These are phyloP conservation scores for Danaus plexippus DNA, from an alignment of 1,140 invertebrate genomes.

Conservation along the genomic window DNA sequence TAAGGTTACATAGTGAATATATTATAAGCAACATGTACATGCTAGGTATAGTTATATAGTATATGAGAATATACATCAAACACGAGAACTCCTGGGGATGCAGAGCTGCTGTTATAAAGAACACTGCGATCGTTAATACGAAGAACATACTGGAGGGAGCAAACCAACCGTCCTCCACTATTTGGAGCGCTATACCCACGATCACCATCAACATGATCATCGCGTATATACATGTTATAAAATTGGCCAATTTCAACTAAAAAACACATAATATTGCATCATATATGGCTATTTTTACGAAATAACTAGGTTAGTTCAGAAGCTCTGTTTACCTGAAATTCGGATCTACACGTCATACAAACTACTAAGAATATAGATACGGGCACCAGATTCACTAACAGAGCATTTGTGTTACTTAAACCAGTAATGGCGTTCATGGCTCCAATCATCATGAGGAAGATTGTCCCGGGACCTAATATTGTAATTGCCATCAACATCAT, in stretches of 20 bases:
- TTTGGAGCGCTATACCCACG: conserved; percentile 87
- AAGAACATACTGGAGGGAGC: conserved; percentile 88
- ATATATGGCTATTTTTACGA: conserved; percentile 10
- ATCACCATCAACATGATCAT: conserved; percentile 95
- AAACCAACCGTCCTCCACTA: conserved; percentile 82
- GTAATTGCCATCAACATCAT: conserved; percentile 89
- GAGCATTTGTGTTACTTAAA: conserved; percentile 87
- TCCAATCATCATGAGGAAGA: conserved; percentile 96
- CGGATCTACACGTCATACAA: conserved; percentile 93
- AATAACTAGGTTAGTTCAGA: not conserved
- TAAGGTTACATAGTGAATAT: conserved; percentile 92
- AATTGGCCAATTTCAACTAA: conserved; percentile 91
- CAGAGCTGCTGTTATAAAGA: conserved; percentile 74
- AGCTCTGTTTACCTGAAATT: conserved; percentile 79
- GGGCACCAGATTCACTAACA: conserved; percentile 86
- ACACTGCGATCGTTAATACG: conserved; percentile 72
- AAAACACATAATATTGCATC: conserved; percentile 33
- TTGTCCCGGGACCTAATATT: conserved; percentile 90
- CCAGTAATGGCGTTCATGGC: conserved; percentile 92
- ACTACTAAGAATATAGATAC: conserved; percentile 89
- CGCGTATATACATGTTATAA: conserved; percentile 92
- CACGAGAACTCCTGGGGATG: conserved; percentile 90
- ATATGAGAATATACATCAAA: conserved; percentile 83
- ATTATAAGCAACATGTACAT: conserved; percentile 95
- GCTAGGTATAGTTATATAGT: conserved; percentile 93